These are phyloP conservation scores for Fistularia commersonii DNA, from an alignment of 2,797 vertebrate species.

Conservation along the genomic window DNA sequence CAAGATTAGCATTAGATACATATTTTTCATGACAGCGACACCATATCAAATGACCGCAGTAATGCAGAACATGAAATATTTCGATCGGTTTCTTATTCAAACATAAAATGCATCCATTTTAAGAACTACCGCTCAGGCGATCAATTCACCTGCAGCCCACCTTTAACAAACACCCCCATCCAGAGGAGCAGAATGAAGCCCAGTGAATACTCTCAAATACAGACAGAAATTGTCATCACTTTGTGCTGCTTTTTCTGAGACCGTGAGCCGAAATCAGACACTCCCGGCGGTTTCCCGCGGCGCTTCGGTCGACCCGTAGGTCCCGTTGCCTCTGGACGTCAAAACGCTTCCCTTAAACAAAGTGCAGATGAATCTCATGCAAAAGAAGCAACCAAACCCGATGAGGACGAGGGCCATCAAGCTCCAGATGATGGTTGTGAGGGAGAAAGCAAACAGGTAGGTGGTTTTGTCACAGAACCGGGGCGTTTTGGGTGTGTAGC, in stretches of 20 bases:
- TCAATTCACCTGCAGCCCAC: too few relatives aligned
- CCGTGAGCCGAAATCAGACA: constrained; percentile 29
- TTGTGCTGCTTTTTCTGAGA: neutral
- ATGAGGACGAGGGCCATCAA: neutral
- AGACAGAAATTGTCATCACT: too few relatives aligned
- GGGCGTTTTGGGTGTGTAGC: constrained; percentile 15
- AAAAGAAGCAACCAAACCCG: constrained; percentile 17
- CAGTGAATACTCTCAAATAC: too few relatives aligned
- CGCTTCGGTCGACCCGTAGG: constrained; percentile 35
- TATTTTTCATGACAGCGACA: too few relatives aligned
- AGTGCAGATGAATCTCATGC: constrained; percentile 27
- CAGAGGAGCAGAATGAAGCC: too few relatives aligned
- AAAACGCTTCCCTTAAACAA: constrained; percentile 12
- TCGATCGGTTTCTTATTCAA: too few relatives aligned
- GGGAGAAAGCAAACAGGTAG: constrained; percentile 55
- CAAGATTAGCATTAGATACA: too few relatives aligned
- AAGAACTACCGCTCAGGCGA: too few relatives aligned
- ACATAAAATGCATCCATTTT: too few relatives aligned
- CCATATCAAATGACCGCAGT: too few relatives aligned
- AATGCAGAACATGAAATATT: too few relatives aligned
- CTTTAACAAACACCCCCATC: too few relatives aligned
- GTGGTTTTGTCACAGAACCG: constrained; percentile 42
- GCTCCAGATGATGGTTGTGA: constrained; percentile 53
- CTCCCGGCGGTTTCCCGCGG: constrained; percentile 14
- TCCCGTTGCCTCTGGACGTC: constrained; percentile 14